Evolutionary conservation across 2,888 invertebrate species (phyloP).

Genomic region (Polydrusus pterygomalis): DNA sequence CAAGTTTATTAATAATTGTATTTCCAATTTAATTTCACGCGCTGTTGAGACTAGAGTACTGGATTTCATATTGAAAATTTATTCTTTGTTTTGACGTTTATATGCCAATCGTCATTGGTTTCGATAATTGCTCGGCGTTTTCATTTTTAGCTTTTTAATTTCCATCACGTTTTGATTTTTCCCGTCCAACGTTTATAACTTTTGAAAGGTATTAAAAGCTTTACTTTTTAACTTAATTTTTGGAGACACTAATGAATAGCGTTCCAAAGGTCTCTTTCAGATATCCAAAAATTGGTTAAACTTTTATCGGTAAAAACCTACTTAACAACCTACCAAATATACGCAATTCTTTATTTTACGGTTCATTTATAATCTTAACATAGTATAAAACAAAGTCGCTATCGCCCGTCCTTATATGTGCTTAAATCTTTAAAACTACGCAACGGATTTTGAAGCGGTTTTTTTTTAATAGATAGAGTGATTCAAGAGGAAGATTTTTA

Average conservation of each 20-base stretch:
- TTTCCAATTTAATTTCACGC: neutral
- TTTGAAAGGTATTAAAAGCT: slow-evolving; percentile 3
- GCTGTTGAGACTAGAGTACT: neutral
- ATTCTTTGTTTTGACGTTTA: slow-evolving; percentile 2
- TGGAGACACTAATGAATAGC: neutral
- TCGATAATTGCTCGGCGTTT: slow-evolving; percentile 13
- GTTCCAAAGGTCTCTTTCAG: neutral
- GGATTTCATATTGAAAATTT: slow-evolving; percentile 1
- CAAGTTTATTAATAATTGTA: neutral
- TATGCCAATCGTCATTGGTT: neutral
- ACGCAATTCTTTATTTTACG: no score
- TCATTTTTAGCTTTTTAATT: slow-evolving; percentile 15
- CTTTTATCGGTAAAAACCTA: neutral
- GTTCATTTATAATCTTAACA: no score
- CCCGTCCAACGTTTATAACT: neutral
- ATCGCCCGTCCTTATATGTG: no score
- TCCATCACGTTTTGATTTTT: neutral
- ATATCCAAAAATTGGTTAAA: neutral
- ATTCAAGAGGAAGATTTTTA: no score
- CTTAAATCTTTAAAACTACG: no score
- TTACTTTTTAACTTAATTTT: neutral
- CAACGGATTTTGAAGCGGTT: no score
- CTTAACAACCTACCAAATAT: no score
- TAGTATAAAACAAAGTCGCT: no score
- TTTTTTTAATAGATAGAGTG: no score